Conservation (phyloP, 1,140 invertebrate species). For the Drosophila nigrodunni region DNA sequence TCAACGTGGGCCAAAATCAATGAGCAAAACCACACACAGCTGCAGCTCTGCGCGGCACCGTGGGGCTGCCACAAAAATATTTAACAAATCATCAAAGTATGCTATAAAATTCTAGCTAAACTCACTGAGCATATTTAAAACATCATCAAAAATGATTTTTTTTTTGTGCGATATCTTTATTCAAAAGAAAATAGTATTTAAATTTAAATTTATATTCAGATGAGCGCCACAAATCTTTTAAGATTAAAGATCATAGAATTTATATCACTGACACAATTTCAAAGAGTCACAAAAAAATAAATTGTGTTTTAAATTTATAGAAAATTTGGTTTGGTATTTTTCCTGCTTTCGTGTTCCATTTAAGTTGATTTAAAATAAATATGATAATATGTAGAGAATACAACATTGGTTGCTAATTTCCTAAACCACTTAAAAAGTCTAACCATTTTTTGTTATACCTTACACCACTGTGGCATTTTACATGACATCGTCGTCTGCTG, state of each 20-base stretch:
- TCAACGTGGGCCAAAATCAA: slow-evolving; percentile 63
- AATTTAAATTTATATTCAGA: neutral
- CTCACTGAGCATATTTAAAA: neutral
- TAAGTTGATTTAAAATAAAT: too few species aligned
- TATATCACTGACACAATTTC: too few species aligned
- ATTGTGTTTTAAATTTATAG: too few species aligned
- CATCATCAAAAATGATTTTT: neutral
- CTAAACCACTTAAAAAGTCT: neutral
- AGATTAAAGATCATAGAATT: too few species aligned
- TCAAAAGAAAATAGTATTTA: neutral
- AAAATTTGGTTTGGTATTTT: neutral
- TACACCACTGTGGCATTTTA: slow-evolving; percentile 45
- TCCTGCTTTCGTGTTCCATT: neutral
- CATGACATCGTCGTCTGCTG: slow-evolving; percentile 14
- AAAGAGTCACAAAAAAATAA: too few species aligned
- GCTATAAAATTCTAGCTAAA: slow-evolving; percentile 3
- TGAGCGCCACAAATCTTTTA: too few species aligned
- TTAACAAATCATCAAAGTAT: slow-evolving; percentile 17
- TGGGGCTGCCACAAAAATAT: slow-evolving; percentile 25
- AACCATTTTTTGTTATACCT: slow-evolving; percentile 9
- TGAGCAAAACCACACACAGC: slow-evolving; percentile 31
- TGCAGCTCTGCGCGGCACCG: slow-evolving; percentile 37
- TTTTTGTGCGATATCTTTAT: neutral
- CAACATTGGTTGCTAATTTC: too few species aligned
- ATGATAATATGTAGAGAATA: too few species aligned